Evolutionary conservation across 2,113 vertebrate species (phyloP).

Genomic region (Esox niger): DNA sequence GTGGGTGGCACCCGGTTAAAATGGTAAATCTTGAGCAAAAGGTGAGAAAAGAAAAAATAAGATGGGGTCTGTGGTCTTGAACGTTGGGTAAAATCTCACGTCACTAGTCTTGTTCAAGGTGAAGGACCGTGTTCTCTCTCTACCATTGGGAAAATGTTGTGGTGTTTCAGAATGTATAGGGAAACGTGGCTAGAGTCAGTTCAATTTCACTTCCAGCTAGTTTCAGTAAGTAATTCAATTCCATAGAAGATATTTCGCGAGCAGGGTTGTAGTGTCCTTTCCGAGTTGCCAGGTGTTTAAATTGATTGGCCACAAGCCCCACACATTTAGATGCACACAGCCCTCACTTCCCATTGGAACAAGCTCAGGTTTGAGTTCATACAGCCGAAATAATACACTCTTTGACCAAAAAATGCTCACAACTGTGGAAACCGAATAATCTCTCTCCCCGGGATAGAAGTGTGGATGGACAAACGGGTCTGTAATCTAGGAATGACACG

Average conservation of each 20-base stretch:
- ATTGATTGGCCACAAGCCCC: no score
- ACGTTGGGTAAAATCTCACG: neutral
- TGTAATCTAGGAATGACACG: no score
- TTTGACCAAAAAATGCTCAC: constrained; percentile 29
- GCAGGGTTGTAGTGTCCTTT: no score
- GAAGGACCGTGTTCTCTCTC: no score
- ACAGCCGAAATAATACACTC: neutral
- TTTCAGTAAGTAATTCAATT: no score
- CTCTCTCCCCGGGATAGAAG: no score
- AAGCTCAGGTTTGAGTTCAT: constrained; percentile 22
- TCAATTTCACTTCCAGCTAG: no score
- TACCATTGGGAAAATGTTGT: neutral
- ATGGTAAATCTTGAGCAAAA: neutral
- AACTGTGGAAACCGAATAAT: constrained; percentile 8
- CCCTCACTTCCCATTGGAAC: constrained; percentile 3
- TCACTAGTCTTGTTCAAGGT: constrained; percentile 28
- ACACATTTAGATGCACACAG: neutral
- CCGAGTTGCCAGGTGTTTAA: no score
- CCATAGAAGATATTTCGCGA: no score
- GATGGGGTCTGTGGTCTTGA: neutral
- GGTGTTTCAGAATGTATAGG: neutral
- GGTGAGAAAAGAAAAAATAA: neutral
- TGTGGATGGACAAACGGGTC: no score
- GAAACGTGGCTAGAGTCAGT: neutral
- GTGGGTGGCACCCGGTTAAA: neutral